phyloP scores from a whole-genome alignment of 2,888 invertebrate species.

The Philonicus albiceps region DNA sequence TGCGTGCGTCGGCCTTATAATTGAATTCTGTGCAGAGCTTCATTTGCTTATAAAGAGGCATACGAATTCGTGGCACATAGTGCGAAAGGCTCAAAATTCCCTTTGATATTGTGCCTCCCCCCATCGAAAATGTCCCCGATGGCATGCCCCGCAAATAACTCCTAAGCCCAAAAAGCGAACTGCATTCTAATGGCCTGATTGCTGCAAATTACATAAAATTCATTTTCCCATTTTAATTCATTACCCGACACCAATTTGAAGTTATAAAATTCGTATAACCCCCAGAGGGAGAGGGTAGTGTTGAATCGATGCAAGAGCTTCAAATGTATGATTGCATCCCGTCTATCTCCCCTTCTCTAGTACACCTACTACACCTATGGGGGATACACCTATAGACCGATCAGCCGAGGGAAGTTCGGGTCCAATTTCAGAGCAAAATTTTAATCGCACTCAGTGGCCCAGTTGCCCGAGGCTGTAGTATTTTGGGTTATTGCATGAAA shows the following conservation, averaged over 20 bases:
- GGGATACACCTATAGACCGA: too few relatives aligned
- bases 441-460: not conserved
- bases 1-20: constrained; percentile 33
- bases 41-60: constrained; percentile 18
- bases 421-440: not conserved
- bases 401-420: not conserved
- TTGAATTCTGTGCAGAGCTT: constrained; percentile 42
- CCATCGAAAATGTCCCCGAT: not conserved
- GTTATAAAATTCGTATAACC: not conserved
- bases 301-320: not conserved
- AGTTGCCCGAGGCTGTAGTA: not conserved
- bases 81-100: not conserved
- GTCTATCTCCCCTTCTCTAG: not conserved
- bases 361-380: not conserved
- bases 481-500: not conserved
- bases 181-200: constrained; percentile 1
- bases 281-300: not conserved
- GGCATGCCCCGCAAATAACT: not conserved
- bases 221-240: constrained; percentile 2
- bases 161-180: not conserved
- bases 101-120: not conserved
- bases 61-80: not conserved
- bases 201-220: constrained; percentile 2
- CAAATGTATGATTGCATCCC: not conserved
- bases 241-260: not conserved